Percentiles rank a stretch among this genome's conserved stretches.
Conservation (phyloP, 1,140 invertebrate genomes). For the Uloborus diversus region DNA sequence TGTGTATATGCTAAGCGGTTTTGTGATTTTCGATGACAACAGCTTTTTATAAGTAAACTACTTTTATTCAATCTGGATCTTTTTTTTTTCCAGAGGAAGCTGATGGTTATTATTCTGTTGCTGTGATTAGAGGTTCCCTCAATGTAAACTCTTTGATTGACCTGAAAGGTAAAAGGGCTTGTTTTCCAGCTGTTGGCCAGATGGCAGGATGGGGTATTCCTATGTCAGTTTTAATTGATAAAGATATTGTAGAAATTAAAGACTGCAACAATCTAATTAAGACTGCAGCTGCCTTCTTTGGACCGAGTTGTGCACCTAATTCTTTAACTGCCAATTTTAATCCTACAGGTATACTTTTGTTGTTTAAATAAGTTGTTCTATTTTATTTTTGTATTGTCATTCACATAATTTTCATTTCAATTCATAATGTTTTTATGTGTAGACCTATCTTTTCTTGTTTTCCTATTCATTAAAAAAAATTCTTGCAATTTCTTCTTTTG, state of each 20-base stretch:
- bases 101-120: constrained; percentile 77
- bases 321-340: constrained; percentile 92
- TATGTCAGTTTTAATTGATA: constrained; percentile 69
- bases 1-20: no score
- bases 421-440: no score
- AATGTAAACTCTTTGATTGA: constrained; percentile 74
- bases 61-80: neutral
- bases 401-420: no score
- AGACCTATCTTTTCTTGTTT: no score
- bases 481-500: no score
- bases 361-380: neutral
- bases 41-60: no score
- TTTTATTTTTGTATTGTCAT: neutral
- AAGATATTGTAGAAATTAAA: constrained; percentile 57
- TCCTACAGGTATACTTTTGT: constrained; percentile 77
- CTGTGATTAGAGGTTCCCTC: constrained; percentile 75
- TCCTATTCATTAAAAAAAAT: no score
- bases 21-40: no score
- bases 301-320: constrained; percentile 91
- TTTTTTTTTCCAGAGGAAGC: constrained; percentile 55
- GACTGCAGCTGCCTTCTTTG: constrained; percentile 88
- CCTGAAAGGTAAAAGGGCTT: constrained; percentile 80
- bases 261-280: constrained; percentile 96
- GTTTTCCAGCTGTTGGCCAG: constrained; percentile 89
- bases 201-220: constrained; percentile 94